A percentile compares a stretch with the other conserved stretches of the same genome.
phyloP scores from a whole-genome alignment of 2,888 invertebrate species.

The Scaptomyza tumidula region DNA sequence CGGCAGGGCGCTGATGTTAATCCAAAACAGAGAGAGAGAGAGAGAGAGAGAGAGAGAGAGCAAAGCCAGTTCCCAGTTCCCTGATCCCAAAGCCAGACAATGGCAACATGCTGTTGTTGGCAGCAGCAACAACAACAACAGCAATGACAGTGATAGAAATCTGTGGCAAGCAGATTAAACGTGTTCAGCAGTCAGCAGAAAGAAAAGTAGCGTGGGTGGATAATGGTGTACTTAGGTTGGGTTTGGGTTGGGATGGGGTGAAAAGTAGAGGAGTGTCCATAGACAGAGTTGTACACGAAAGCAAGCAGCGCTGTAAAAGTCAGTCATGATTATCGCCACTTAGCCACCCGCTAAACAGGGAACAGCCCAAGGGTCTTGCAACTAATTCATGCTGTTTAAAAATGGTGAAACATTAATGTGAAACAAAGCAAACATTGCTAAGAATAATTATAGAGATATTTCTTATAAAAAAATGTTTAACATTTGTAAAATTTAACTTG shows the following conservation, averaged over 20 bases:
- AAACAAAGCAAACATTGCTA: not conserved
- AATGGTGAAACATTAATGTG: not conserved
- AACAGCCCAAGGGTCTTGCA: slow-evolving; percentile 4
- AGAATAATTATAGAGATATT: not conserved
- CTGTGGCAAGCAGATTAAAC: slow-evolving; percentile 78
- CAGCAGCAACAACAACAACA: slow-evolving; percentile 40
- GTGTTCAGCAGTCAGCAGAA: slow-evolving; percentile 61
- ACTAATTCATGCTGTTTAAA: slow-evolving; percentile 6
- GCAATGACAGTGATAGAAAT: slow-evolving; percentile 79
- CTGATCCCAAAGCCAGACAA: slow-evolving; percentile 45
- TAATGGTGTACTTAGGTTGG: not conserved
- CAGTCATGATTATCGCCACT: slow-evolving; percentile 79
- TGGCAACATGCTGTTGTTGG: slow-evolving; percentile 35
- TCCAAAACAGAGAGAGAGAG: slow-evolving; percentile 61
- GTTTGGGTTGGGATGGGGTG: no score
- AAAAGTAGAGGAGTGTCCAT: slow-evolving; percentile 11
- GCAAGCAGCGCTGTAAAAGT: slow-evolving; percentile 65
- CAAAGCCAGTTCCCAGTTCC: slow-evolving; percentile 13
- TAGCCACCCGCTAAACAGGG: slow-evolving; percentile 53
- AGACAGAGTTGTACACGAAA: not conserved
- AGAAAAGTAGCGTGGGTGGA: slow-evolving; percentile 26
- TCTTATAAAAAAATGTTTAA: no score
- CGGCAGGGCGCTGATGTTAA: slow-evolving; percentile 68
- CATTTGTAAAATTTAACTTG: not conserved
- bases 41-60: not conserved